Conservation (phyloP, 2,113 vertebrate species). For the Ovis canadensis region DNA sequence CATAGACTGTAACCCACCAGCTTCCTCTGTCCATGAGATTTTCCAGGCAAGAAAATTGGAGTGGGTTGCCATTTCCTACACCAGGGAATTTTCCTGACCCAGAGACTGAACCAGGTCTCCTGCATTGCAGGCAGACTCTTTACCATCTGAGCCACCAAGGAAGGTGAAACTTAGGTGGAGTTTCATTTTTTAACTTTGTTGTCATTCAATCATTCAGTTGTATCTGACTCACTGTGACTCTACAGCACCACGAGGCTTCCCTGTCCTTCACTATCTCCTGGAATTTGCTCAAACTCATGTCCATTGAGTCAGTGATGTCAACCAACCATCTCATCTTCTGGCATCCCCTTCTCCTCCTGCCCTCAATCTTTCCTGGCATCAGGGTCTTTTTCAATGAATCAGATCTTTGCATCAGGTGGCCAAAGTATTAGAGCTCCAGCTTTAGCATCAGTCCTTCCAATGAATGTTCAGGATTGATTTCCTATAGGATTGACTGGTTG, state of each 20-base stretch:
- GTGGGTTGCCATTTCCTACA: background rate
- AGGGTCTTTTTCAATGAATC: background rate
- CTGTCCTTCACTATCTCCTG: background rate
- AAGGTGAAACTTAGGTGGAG: background rate
- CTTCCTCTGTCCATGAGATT: background rate
- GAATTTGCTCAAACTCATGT: background rate
- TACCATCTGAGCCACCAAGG: background rate
- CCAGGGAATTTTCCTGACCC: background rate
- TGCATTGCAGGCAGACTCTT: background rate
- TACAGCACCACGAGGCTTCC: background rate
- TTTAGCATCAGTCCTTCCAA: background rate
- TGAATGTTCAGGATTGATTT: background rate
- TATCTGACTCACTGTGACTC: background rate
- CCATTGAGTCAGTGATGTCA: background rate
- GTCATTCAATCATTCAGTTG: background rate
- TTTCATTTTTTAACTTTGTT: background rate
- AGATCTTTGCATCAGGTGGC: background rate
- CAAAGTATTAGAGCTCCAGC: background rate
- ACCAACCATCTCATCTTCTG: background rate
- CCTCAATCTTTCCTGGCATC: background rate
- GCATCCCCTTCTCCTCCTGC: background rate
- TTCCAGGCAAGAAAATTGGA: background rate
- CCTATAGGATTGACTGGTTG: background rate
- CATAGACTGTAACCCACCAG: background rate
- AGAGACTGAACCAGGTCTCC: background rate